A percentile compares a stretch with the other conserved stretches of the same genome.
Evolutionary conservation across 2,113 vertebrate genomes (phyloP).

Genomic region (Regulus satrapa): DNA sequence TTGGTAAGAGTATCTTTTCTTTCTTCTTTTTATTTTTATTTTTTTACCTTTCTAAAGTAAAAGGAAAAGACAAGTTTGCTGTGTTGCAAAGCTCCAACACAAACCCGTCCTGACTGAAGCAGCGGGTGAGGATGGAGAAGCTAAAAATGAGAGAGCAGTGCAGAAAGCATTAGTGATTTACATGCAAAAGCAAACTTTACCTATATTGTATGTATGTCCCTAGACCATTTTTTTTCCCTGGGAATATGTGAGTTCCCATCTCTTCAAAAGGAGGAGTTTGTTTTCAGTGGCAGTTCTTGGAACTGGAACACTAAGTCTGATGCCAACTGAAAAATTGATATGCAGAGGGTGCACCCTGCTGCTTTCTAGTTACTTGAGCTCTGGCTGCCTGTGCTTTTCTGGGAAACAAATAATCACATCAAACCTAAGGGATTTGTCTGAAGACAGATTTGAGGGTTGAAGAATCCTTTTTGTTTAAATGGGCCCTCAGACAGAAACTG

Average conservation of each 20-base stretch:
- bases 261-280: slow-evolving; percentile 41
- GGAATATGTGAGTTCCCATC: slow-evolving; percentile 60
- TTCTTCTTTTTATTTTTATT: not conserved
- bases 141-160: not conserved
- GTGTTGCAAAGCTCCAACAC: not conserved
- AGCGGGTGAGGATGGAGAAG: not conserved
- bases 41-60: not conserved
- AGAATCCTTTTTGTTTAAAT: not conserved
- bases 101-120: not conserved
- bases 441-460: not conserved
- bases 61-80: not conserved
- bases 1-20: not conserved
- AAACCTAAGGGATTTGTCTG: not conserved
- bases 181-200: slow-evolving; percentile 15
- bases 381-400: not conserved
- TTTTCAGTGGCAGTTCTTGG: slow-evolving; percentile 56
- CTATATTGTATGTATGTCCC: not conserved
- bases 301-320: not conserved
- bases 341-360: slow-evolving; percentile 28
- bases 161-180: slow-evolving; percentile 7
- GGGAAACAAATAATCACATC: slow-evolving; percentile 31
- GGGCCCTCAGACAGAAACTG: not conserved
- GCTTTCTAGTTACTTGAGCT: slow-evolving; percentile 11
- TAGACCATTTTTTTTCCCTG: not conserved
- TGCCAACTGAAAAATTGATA: slow-evolving; percentile 60